Evolutionary conservation across 92 coral and sea anemone species (phyloP).

Genomic region (Plumapathes pennacea): DNA sequence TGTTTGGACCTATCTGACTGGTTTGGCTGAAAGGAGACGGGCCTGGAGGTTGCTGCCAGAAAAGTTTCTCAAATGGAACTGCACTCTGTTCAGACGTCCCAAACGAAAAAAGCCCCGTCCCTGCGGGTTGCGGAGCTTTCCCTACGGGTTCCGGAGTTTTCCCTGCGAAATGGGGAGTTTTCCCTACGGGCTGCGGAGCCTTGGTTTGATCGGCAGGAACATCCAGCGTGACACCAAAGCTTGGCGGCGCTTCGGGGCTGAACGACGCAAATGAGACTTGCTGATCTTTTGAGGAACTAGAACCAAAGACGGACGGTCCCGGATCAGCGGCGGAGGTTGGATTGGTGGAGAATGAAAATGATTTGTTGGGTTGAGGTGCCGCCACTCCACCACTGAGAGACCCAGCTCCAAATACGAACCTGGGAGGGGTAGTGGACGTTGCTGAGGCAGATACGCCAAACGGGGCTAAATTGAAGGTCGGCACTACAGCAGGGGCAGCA

Average conservation of each 20-base stretch:
- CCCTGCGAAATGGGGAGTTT: not conserved
- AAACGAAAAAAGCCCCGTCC: not conserved
- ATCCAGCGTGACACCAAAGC: conserved; percentile 45
- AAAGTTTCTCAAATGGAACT: conserved; percentile 15
- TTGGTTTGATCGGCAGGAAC: conserved; percentile 11
- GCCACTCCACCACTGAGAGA: conserved; percentile 7
- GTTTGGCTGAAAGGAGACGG: conserved; percentile 46
- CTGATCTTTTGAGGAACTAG: conserved; percentile 4
- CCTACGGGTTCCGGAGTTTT: conserved; percentile 27
- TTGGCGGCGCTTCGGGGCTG: conserved; percentile 35
- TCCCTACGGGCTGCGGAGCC: conserved; percentile 29
- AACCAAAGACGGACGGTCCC: conserved; percentile 32
- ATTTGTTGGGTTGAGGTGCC: conserved; percentile 8
- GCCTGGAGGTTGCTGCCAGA: conserved; percentile 70
- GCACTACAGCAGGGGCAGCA: too few species aligned
- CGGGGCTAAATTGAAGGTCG: too few species aligned
- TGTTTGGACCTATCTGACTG: conserved; percentile 36
- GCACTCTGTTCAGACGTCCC: not conserved
- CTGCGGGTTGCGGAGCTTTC: not conserved
- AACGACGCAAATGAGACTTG: conserved; percentile 63
- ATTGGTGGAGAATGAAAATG: not conserved
- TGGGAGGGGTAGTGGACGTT: conserved; percentile 1
- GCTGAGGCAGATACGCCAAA: conserved; percentile 25
- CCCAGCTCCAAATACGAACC: conserved; percentile 13
- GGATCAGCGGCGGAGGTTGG: not conserved